Evolutionary conservation across 1,140 invertebrate species (phyloP).

Genomic region (Drosophila jambulina): DNA sequence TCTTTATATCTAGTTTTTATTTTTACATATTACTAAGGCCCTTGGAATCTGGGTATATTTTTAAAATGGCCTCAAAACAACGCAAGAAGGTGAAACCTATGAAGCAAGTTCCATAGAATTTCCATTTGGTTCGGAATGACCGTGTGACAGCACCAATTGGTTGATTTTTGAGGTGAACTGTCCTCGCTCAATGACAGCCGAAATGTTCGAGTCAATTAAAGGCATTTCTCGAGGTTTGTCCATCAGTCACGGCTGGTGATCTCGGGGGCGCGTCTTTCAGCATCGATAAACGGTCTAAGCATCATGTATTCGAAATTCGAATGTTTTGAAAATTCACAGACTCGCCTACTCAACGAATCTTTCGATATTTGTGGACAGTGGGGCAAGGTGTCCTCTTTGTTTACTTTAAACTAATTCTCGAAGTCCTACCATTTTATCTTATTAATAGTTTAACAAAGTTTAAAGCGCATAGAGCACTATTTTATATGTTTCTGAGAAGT

Average conservation of each 20-base stretch:
- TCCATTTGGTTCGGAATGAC: constrained; percentile 29
- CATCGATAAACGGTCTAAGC: constrained; percentile 46
- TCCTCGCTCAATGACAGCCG: constrained; percentile 55
- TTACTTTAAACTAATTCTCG: background rate
- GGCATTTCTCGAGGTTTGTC: constrained; percentile 34
- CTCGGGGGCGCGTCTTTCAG: constrained; percentile 55
- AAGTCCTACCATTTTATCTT: too few species aligned
- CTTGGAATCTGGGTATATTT: constrained; percentile 30
- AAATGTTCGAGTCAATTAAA: constrained; percentile 69
- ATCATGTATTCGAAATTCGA: constrained; percentile 36
- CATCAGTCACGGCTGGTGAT: constrained; percentile 38
- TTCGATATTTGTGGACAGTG: constrained; percentile 35
- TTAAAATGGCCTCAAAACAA: constrained; percentile 8
- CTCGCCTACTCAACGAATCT: constrained; percentile 30
- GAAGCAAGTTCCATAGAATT: constrained; percentile 16
- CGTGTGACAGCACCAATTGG: constrained; percentile 47
- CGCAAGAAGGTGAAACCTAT: constrained; percentile 6
- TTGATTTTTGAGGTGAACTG: constrained; percentile 41
- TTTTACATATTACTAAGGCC: constrained; percentile 16
- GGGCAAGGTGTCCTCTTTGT: background rate
- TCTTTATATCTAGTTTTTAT: background rate
- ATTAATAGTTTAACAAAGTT: too few species aligned
- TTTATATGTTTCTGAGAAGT: too few species aligned
- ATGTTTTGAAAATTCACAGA: constrained; percentile 50
- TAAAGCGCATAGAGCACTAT: too few species aligned